These are phyloP conservation scores for Xanthia icteritia DNA, from an alignment of 2,888 invertebrate genomes.

Conservation along the genomic window DNA sequence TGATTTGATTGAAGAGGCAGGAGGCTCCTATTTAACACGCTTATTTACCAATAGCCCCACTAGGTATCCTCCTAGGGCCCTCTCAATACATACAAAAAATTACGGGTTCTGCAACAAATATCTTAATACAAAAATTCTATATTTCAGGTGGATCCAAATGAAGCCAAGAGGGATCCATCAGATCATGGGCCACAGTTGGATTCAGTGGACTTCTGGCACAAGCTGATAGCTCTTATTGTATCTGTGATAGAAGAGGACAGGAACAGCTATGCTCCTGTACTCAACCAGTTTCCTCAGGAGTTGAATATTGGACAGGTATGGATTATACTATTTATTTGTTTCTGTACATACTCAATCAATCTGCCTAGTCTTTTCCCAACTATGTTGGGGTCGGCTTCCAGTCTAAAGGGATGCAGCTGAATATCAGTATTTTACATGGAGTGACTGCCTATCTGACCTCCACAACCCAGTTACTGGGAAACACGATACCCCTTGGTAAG, in stretches of 20 bases:
- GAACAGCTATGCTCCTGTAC: conserved; percentile 98
- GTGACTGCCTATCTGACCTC: too few relatives aligned
- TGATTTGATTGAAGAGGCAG: too few relatives aligned
- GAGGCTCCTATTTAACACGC: neutral
- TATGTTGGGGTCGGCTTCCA: too few relatives aligned
- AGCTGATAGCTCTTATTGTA: conserved; percentile 98
- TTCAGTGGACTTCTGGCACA: conserved; percentile 99
- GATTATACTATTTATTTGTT: neutral
- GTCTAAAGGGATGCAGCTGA: too few relatives aligned
- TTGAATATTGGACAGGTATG: conserved; percentile 98
- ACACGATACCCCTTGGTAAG: too few relatives aligned
- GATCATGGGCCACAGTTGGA: conserved; percentile 96
- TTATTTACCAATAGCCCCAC: neutral
- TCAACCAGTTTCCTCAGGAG: conserved; percentile 99
- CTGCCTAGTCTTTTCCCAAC: too few relatives aligned
- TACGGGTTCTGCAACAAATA: conserved; percentile 2
- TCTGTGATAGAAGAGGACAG: conserved; percentile 99
- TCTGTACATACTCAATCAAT: too few relatives aligned
- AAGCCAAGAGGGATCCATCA: conserved; percentile 96
- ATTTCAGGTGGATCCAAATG: conserved; percentile 95
- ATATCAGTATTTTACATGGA: too few relatives aligned
- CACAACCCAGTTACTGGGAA: too few relatives aligned
- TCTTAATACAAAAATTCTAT: neutral
- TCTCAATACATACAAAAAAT: neutral
- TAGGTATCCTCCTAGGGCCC: neutral